These are phyloP conservation scores for Glaucomys volans DNA, from an alignment of 2,113 vertebrate species.

Conservation along the genomic window DNA sequence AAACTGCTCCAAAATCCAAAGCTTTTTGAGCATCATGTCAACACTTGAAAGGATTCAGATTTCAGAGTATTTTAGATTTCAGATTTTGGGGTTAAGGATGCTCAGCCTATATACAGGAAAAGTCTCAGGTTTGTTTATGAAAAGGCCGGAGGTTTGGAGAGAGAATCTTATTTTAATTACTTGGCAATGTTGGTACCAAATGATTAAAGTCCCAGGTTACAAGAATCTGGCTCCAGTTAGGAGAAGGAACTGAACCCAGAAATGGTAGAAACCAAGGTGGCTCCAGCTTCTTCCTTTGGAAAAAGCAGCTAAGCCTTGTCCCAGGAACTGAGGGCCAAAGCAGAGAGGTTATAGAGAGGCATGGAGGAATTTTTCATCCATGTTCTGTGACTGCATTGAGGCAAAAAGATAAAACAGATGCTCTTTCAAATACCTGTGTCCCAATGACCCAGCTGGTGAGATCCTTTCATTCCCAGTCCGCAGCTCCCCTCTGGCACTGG, in stretches of 20 bases:
- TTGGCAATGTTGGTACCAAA: neutral
- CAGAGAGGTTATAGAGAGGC: neutral
- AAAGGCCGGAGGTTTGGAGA: neutral
- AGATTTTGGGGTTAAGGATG: neutral
- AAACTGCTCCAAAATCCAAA: neutral
- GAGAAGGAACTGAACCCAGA: too few species aligned
- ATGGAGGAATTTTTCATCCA: neutral
- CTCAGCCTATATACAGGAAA: neutral
- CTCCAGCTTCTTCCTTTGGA: neutral
- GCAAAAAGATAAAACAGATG: neutral
- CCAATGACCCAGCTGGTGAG: neutral
- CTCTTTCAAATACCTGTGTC: neutral
- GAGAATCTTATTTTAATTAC: neutral
- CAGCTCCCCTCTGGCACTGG: neutral
- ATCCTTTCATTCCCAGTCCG: rapidly evolving
- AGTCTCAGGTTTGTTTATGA: neutral
- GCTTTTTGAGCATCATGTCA: neutral
- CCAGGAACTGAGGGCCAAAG: neutral
- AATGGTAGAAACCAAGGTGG: neutral
- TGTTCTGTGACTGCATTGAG: neutral
- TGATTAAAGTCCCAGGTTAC: neutral
- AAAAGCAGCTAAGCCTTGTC: neutral
- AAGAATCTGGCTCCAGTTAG: neutral
- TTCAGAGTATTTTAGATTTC: neutral
- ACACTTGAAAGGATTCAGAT: neutral